Evolutionary conservation across 1,140 invertebrate species (phyloP).

Genomic region (Nasonia vitripennis): DNA sequence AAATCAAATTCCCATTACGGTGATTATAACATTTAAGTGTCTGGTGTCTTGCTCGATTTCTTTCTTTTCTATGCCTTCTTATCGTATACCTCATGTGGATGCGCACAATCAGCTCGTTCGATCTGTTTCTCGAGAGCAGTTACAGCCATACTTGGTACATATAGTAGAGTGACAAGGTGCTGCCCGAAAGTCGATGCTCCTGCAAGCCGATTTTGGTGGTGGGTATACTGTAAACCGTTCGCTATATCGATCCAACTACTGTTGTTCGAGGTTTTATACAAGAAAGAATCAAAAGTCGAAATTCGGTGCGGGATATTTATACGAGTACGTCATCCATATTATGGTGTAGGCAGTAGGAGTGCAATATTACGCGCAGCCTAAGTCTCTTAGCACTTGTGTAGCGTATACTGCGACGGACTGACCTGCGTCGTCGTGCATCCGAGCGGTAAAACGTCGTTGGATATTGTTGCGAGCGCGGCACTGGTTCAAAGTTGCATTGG

Average conservation of each 20-base stretch:
- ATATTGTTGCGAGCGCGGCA: conserved; percentile 57
- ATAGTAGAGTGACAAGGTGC: conserved; percentile 43
- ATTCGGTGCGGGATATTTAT: conserved; percentile 9
- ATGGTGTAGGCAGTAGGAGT: not conserved
- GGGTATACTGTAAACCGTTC: not conserved
- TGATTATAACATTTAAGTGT: conserved; percentile 54
- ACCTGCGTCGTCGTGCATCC: not conserved
- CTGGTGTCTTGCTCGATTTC: not conserved
- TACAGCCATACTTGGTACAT: not conserved
- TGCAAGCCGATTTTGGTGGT: not conserved
- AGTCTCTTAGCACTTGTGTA: not conserved
- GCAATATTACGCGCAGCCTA: conserved; percentile 8
- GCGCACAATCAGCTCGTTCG: too few relatives aligned
- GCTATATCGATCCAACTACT: not conserved
- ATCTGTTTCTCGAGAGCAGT: conserved; percentile 11
- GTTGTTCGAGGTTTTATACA: not conserved
- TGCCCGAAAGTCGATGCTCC: conserved; percentile 47
- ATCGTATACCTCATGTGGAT: not conserved
- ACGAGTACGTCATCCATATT: not conserved
- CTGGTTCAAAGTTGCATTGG: conserved; percentile 73
- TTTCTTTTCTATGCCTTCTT: conserved; percentile 21
- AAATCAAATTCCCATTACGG: conserved; percentile 63
- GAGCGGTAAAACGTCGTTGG: conserved; percentile 29
- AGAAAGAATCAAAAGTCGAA: conserved; percentile 16
- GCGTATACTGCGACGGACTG: not conserved